Conservation (phyloP, 2,797 vertebrate species). For the Malurus splendens region DNA sequence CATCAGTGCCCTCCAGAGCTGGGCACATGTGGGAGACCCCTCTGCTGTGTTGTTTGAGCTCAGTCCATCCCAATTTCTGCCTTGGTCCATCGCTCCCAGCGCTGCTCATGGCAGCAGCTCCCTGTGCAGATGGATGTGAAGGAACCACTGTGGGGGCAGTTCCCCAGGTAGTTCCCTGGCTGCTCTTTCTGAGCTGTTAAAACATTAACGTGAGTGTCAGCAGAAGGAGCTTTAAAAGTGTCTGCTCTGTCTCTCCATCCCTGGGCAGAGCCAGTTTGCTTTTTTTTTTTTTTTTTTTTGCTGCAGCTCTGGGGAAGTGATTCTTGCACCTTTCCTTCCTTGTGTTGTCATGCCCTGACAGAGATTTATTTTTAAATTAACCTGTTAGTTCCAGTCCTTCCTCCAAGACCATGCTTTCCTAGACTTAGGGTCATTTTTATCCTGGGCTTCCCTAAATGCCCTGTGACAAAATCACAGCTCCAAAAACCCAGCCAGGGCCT, state of each 20-base stretch:
- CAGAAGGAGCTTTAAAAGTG: not conserved
- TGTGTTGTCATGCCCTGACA: accelerated
- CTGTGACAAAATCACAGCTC: not conserved
- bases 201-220: accelerated
- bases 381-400: not conserved
- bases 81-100: not conserved
- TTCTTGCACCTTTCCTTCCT: not conserved
- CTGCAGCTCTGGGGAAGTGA: not conserved
- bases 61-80: not conserved
- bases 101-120: not conserved
- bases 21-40: accelerated
- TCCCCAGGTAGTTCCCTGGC: not conserved
- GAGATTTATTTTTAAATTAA: not conserved
- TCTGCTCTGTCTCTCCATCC: not conserved
- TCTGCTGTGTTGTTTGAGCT: accelerated
- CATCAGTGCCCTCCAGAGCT: accelerated
- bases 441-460: not conserved
- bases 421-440: not conserved
- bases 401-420: not conserved
- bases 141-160: accelerated
- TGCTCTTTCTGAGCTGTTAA: not conserved
- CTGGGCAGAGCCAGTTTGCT: not conserved
- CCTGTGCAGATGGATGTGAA: not conserved
- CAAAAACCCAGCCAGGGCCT: not conserved
- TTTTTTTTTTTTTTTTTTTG: not conserved